Percentiles rank a stretch among this genome's conserved stretches.
phyloP scores from a whole-genome alignment of 2,113 vertebrate genomes.

The Saccopteryx leptura region DNA sequence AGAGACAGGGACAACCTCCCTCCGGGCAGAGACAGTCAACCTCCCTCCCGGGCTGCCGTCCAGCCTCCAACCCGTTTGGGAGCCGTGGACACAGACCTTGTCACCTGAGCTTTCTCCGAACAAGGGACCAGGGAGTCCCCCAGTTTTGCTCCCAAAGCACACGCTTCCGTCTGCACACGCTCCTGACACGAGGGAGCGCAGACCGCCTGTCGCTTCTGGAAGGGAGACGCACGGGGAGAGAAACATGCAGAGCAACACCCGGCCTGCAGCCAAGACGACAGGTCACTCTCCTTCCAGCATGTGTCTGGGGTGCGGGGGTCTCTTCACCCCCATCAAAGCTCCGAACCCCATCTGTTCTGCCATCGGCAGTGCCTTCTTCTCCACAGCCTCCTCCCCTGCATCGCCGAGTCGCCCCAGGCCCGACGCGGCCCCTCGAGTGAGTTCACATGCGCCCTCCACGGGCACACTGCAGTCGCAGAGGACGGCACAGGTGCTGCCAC shows the following conservation, averaged over 20 bases:
- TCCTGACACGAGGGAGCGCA: not conserved
- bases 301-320: not conserved
- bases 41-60: not conserved
- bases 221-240: not conserved
- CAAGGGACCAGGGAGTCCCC: not conserved
- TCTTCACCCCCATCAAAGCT: accelerated
- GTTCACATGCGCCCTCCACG: not conserved
- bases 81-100: accelerated
- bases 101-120: not conserved
- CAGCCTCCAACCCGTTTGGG: accelerated
- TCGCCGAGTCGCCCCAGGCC: not conserved
- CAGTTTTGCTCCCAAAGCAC: too few relatives aligned
- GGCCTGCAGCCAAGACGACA: accelerated
- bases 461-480: not conserved
- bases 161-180: not conserved
- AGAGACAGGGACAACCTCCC: too few relatives aligned
- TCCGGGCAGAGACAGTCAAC: too few relatives aligned
- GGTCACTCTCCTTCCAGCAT: not conserved
- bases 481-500: too few relatives aligned
- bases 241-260: not conserved
- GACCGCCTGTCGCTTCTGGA: accelerated
- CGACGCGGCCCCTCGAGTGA: not conserved
- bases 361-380: accelerated
- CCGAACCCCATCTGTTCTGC: not conserved
- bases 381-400: not conserved